Evolutionary conservation across 2,797 vertebrate species (phyloP), one percentile per base, ranked within the genome.

Genomic region (Vespertilio murinus): DNA sequence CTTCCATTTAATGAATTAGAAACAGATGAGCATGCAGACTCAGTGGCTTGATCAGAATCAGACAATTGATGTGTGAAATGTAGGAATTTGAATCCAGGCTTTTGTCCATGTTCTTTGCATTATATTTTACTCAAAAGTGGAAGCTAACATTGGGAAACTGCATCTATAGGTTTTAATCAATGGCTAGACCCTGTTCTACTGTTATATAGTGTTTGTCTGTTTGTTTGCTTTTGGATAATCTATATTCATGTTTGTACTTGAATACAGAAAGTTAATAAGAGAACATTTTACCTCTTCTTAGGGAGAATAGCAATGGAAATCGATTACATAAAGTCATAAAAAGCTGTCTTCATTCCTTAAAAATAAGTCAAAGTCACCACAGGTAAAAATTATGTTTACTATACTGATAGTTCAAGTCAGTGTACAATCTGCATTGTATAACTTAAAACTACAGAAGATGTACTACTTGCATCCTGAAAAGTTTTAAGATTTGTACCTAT

Each of bases 401-500:
- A 69, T 69, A 28, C 8, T 45, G 8, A 54, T 25, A 73, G 18
- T 85, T 92, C 25, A 90, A 54, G 25, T 35, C 61, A 87, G 8
- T 20, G 3, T 69, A 0, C 0, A 11, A 18, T 59, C 8, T 65
- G 56, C 8, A 28, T 2, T 42, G 0, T 8, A 54, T 7, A 87
- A 89, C 81, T 87, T 40, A 67, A 91, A 91, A 93, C 67, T 38
- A n/a, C 0, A 83, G 16, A 90, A 5, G 5, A 1, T 38, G 75
- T 70, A 90, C 11, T 70, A 90, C 11, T 95, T 87, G 42, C 2
- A 88, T 56, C 7, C 6, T 88, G 8, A 70, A 80, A 85, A 95
- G 96, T 94, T 96, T 56, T 97, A 94, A 96, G 0, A 84, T 95
- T 71, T 73, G 67, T 95, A 94, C 49, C 42, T 91, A 94, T 88